Base-by-base conservation (phyloP, 2,113 vertebrate genomes). In the Ochotona princeps region DNA sequence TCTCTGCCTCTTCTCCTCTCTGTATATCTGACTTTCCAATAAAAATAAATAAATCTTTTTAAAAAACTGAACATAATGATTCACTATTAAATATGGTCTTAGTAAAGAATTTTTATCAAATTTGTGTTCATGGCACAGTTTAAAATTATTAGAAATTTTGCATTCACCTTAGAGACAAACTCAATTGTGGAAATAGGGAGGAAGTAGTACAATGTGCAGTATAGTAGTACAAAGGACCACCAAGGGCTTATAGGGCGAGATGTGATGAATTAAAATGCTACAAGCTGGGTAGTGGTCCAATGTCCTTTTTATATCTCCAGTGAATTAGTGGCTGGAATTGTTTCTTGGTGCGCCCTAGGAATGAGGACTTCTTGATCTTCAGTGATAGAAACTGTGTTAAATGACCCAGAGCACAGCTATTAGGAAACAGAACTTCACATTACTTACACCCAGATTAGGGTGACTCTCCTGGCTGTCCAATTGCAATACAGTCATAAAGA, bases 101-200 rank as follows among this genome's bases (percentile, higher is more conserved):
- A 75, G 23, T 15, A 83, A 72, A 61, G 8, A 57, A 26, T 10
- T 69, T 87, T 85, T 13, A 57, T 84, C 5, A 49, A 11, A 74
- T 81, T 75, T 89, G 70, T 28, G 69, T 65, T 79, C 75, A 70
- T 74, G 75, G n/a, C 13, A 81, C 35, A 82, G 5, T 74, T 6
- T 65, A 74, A 73, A 86, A 60, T 83, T 67, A 72, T 32, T 28
- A 67, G 30, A 86, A 88, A 92, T 61, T 75, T 88, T 72, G 1
- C 4, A 66, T 89, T 82, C 17, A 25, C 2, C 9, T 38, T 86
- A 94, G 67, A 23, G 11, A 70, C 10, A 83, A 91, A 74, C 14
- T 57, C 8, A 54, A 54, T 7, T 73, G 26, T 11, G 13, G 26
- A n/a, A 17, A 5, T 57, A 57, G 54, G n/a, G 57, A 0, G 32